These are phyloP conservation scores for Podarcis siculus DNA, from an alignment of 2,797 vertebrate genomes.

Conservation along the genomic window DNA sequence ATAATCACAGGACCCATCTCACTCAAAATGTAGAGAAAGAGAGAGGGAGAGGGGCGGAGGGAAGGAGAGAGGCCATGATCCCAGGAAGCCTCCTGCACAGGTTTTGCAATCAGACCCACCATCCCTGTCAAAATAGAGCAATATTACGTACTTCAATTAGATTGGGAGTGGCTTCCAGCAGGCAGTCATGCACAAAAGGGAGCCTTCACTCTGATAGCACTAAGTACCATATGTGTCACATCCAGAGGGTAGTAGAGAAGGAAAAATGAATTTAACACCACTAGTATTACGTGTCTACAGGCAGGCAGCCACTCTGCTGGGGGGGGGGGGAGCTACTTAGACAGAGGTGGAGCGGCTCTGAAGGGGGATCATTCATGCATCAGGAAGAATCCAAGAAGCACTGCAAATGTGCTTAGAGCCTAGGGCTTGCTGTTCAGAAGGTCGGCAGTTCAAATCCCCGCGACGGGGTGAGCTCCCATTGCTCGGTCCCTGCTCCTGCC, in stretches of 20 bases:
- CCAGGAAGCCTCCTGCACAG: background rate
- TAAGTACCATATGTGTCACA: background rate
- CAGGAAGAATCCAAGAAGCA: background rate
- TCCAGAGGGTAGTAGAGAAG: constrained; percentile 22
- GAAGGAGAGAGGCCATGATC: background rate
- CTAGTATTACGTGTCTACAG: background rate
- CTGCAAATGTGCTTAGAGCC: background rate
- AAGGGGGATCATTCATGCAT: background rate
- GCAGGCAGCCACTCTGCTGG: background rate
- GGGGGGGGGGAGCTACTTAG: background rate
- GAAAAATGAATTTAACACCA: background rate
- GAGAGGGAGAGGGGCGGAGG: background rate
- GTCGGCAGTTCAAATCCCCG: too few relatives aligned
- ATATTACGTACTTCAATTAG: constrained; percentile 33
- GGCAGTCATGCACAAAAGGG: background rate
- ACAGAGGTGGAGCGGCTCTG: background rate
- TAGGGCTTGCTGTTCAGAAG: too few relatives aligned
- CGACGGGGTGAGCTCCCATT: too few relatives aligned
- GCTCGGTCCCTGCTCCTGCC: too few relatives aligned
- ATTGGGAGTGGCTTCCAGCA: constrained; percentile 26
- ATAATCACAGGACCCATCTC: background rate
- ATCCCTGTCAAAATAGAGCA: constrained; percentile 25
- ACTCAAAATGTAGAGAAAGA: constrained; percentile 29
- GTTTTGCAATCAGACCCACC: constrained; percentile 15
- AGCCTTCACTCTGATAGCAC: background rate